Base-by-base conservation (phyloP, 53 echinoderm and acorn worm species). In the Henricia sp. region DNA sequence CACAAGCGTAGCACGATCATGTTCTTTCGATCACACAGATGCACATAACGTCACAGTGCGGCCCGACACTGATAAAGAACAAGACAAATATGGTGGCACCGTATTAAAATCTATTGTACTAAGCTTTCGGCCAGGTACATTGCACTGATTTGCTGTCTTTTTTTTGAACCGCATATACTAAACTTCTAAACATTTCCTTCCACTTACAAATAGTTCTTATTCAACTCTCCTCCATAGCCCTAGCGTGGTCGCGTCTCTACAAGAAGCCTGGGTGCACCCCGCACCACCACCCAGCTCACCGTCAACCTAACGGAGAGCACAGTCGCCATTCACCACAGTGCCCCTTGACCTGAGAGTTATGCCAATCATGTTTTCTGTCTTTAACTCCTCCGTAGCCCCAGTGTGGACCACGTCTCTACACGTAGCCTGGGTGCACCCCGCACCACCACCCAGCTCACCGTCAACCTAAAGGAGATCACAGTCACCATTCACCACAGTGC, bases 361-460 rank as follows among this genome's bases (percentile, higher is more conserved):
- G n/a, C n/a, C 72, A n/a, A n/a, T n/a, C n/a, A n/a, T 44, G 44
- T 44, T 44, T 44, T 9, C 6, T 12, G n/a, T 58, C 11, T 58
- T 10, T 58, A 23, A 23, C 9, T 26, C 20, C 25, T 68, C 0
- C 58, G n/a, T n/a, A 93, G 89, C 33, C 64, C 94, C 37, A 96
- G 94, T 82, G 86, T 93, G 38, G 91, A 94, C 32, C 85, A 94
- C 42, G 91, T 95, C 43, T 99, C 99, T 34, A 90, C 99, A 59
- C 82, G 99, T 53, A 99, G 99, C 62, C 89, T 99, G 3, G 99
- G 99, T 53, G 99, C 99, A 1, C 99, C 99, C 3, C 71, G 99
- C 11, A 99, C 99, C 32, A 99, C 99, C 41, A 99, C 99, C 36
- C 99, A 94, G 0, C 88, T 99, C 44, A 90, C 94, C 24, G 90